Evolutionary conservation across 2,888 invertebrate genomes (phyloP), one percentile per base, ranked within the genome.

Genomic region (Rhorus exstirpatorius): DNA sequence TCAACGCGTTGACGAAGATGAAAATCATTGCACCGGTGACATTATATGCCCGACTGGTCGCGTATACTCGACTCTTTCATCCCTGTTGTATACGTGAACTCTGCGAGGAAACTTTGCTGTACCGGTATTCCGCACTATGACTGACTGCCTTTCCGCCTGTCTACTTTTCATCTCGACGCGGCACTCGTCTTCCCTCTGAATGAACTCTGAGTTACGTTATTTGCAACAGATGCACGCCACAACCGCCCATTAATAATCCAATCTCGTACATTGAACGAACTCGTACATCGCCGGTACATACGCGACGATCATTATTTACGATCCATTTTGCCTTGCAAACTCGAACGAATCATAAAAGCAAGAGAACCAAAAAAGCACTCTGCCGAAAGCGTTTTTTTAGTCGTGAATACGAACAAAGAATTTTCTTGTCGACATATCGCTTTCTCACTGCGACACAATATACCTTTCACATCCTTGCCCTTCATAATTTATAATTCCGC

Each of bases 231-330:
- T 81, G 77, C 77, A 46, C 76, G 80, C 46, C 70, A 41, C 77
- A 44, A 38, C 53, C 63, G 63, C 63, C 63, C 81, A 77, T 81
- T 81, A 81, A 81, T 81, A 81, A 81, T 71, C 49, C 77, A 41
- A 76, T 70, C 81, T 70, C 81, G 14, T 46, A 68, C 70, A 80
- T 80, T 77, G 77, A 74, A 68, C 67, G 49, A 41, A n/a, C 60
- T 53, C 77, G 26, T 60, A 60, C 53, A 70, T 21, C 35, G 67
- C 49, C 35, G 67, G 12, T 3, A 12, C 31, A 31, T 51, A 31
- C 10, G 19, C 3, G 7, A 41, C 14, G 38, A 41, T 80, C 70
- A 68, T 70, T 58, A 81, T 77, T n/a, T 77, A 63, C 70, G 70
- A 76, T 51, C 63, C 63, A 46, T 44, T n/a, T 71, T 26, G 71